Base-by-base conservation (phyloP, 2,797 vertebrate species). In the Paguma larvata region DNA sequence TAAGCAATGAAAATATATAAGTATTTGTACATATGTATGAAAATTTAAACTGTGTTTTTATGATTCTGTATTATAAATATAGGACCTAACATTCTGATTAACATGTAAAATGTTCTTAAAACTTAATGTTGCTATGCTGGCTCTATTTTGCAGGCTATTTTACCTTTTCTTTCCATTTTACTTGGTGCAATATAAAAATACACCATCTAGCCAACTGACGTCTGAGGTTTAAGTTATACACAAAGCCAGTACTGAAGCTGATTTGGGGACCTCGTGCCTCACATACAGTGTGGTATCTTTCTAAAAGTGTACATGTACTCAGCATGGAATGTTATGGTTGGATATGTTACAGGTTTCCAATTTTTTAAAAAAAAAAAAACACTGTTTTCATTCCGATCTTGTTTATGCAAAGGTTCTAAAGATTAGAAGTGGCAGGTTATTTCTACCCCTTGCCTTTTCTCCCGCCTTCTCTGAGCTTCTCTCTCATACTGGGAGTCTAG, bases 251-350 rank as follows among this genome's bases (percentile, higher is more conserved):
- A 98, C 97, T 98, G 97, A 99, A 95, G 92, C 27, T 32, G 94
- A 95, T 95, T 82, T 32, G 2, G 85, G 85, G 88, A 95, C 96
- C 97, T 5, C 3, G 94, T 93, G 89, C 95, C 90, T 82, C 96
- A 97, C 98, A 98, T 97, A 97, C 98, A 98, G 98, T 98, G 97
- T 98, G 92, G 94, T 97, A 96, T 98, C 98, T 98, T 99, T 99
- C 98, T 98, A 95, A 98, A 98, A 97, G 96, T 86, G 94, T 98
- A 82, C 53, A 0, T 63, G 97, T 70, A 97, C 97, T 98, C 97
- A 95, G 97, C 95, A 91, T 95, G 98, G 96, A 98, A 95, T 99
- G 98, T 99, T 99, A 98, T 99, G 97, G 97, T 98, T 99, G 99
- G 99, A 98, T 21, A 30, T 56, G 7, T 62, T 97, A 98, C 98